A percentile compares a stretch with the other conserved stretches of the same genome.
phyloP scores from a whole-genome alignment of 1,140 invertebrate species.

The Lepidurus arcticus region DNA sequence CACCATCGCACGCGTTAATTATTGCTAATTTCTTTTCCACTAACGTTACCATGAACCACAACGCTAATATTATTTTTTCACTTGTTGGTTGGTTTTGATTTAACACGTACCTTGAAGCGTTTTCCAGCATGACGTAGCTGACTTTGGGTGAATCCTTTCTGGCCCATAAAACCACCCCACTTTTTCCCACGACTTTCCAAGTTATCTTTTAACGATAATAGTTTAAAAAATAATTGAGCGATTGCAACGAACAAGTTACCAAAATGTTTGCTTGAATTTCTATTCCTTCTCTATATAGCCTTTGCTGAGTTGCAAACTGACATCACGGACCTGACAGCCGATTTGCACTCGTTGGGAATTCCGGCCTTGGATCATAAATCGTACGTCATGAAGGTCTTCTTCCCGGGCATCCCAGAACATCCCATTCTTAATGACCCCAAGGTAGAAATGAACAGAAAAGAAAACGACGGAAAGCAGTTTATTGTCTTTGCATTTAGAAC shows the following conservation, averaged over 20 bases:
- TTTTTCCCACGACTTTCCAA: background rate
- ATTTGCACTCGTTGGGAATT: slow-evolving; percentile 91
- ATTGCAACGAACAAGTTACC: background rate
- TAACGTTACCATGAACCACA: background rate
- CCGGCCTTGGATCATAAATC: slow-evolving; percentile 91
- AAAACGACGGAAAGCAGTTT: slow-evolving; percentile 21
- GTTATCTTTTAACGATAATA: slow-evolving; percentile 15
- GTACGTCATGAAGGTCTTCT: slow-evolving; percentile 98
- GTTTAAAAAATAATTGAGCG: background rate
- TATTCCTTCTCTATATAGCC: slow-evolving; percentile 52
- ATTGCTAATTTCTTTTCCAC: background rate
- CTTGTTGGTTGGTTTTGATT: background rate
- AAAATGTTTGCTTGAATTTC: background rate
- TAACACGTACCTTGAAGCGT: too few species aligned
- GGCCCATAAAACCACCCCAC: background rate
- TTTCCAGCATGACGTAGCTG: too few species aligned
- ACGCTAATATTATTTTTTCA: background rate
- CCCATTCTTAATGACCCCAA: slow-evolving; percentile 82
- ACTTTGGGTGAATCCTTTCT: background rate
- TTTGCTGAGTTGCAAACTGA: slow-evolving; percentile 99
- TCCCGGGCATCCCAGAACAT: slow-evolving; percentile 87
- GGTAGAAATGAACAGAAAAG: slow-evolving; percentile 42
- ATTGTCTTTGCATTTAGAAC: background rate
- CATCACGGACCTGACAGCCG: slow-evolving; percentile 95
- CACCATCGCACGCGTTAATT: slow-evolving; percentile 9